Conservation (phyloP, 1,140 invertebrate genomes). For the Lysiphlebus fabarum region DNA sequence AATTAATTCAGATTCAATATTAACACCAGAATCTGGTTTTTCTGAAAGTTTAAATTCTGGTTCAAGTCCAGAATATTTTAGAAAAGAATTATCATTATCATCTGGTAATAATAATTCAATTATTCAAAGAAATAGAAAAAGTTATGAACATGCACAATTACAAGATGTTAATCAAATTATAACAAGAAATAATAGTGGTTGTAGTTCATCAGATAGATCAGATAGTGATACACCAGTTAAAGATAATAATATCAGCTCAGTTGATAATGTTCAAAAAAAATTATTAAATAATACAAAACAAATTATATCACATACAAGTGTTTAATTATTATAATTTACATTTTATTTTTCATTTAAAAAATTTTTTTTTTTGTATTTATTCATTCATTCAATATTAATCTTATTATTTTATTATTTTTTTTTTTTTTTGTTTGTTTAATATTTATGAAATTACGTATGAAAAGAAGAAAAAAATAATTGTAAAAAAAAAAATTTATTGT, state of each 20-base stretch:
- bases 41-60: conserved; percentile 29
- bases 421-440: not conserved
- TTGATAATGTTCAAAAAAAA: conserved; percentile 12
- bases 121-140: conserved; percentile 31
- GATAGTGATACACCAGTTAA: conserved; percentile 32
- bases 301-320: conserved; percentile 36
- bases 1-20: conserved; percentile 25
- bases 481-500: too few relatives aligned
- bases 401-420: conserved; percentile 12
- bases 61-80: conserved; percentile 29
- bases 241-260: conserved; percentile 7
- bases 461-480: too few relatives aligned
- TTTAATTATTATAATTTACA: conserved; percentile 26
- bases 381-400: not conserved
- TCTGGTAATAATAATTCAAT: conserved; percentile 22
- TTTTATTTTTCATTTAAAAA: not conserved
- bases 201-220: conserved; percentile 31
- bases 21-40: conserved; percentile 37
- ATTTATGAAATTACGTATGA: too few relatives aligned
- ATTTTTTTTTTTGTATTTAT: not conserved
- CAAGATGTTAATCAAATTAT: conserved; percentile 34
- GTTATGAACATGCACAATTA: conserved; percentile 38
- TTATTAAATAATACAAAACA: conserved; percentile 24
- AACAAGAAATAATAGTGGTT: conserved; percentile 24
- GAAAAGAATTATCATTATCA: conserved; percentile 21